phyloP scores from a whole-genome alignment of 92 coral and sea anemone genomes.

The Epizoanthus illoricatus region DNA sequence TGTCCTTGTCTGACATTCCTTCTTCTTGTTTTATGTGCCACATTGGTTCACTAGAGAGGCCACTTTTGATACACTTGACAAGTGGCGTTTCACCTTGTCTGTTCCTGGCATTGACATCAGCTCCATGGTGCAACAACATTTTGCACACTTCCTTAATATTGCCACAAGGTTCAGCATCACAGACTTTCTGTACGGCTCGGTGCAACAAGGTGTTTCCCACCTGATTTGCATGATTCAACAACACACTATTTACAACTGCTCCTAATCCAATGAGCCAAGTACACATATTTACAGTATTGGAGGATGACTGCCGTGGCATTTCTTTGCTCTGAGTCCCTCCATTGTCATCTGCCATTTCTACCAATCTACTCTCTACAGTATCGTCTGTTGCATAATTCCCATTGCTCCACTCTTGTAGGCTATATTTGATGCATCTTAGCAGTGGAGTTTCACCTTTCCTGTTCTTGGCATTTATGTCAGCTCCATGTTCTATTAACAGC shows the following conservation, averaged over 20 bases:
- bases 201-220: conserved; percentile 6
- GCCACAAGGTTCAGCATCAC: background rate
- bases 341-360: background rate
- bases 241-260: background rate
- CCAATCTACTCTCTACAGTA: background rate
- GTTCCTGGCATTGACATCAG: conserved; percentile 3
- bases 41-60: background rate
- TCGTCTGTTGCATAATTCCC: background rate
- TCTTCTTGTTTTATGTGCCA: background rate
- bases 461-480: conserved; percentile 14
- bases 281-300: conserved; percentile 24
- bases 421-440: conserved; percentile 6
- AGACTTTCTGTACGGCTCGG: background rate
- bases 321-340: background rate
- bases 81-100: background rate
- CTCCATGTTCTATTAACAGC: conserved; percentile 18
- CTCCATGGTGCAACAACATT: background rate
- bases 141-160: conserved; percentile 3
- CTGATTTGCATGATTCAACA: background rate
- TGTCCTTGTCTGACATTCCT: background rate
- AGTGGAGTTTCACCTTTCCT: conserved; percentile 18
- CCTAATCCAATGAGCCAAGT: conserved; percentile 8
- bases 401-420: background rate
- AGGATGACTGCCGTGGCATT: background rate
- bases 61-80: background rate